Evolutionary conservation across 2,113 vertebrate species (phyloP), one percentile per base, ranked within the genome.

Genomic region (Cryptomyrus ogoouensis): DNA sequence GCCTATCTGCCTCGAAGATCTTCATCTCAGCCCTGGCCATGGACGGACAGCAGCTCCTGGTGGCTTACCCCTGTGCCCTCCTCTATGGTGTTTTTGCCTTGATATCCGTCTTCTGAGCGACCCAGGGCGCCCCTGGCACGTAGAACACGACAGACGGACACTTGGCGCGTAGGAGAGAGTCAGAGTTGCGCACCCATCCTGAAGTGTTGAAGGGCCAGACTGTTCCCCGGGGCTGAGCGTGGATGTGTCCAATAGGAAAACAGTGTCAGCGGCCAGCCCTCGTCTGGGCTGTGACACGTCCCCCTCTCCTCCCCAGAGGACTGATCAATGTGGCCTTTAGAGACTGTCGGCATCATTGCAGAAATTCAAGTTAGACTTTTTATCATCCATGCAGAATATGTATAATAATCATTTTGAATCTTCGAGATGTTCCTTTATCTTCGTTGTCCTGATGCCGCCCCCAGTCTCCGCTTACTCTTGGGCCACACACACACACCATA

Each of bases 1-100:
- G 98, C 90, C 93, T 97, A 13, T 98, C 97, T 12, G 97, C 98
- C 89, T 97, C 97, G 89, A 98, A 98, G 95, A 97, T 98, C 93
- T 98, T 98, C 92, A 96, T 93, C 21, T 97, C 97, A 0, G 97
- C 97, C 0, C 92, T 98, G 91, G 94, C 95, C 44, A 97, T 98
- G 97, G 95, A 97, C 91, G 97, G 97, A 89, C 97, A 98, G 31
- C 97, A 98, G 93, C 96, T 97, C 77, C 94, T 98, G 10, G 92
- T 98, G 7, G 98, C 97, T 0, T 98, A 98, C 80, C 97, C 97
- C 0, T 98, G 97, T 92, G 96, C 96, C 89, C 94, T 98, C 90
- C 94, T 98, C 47, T 98, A 98, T 12, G 98, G 97, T 21, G 95
- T 98, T 50, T 97, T 98, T 92, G 97, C 96, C n/a, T 96, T 98